Conservation (phyloP, 2,113 vertebrate species). For the Silurus meridionalis region DNA sequence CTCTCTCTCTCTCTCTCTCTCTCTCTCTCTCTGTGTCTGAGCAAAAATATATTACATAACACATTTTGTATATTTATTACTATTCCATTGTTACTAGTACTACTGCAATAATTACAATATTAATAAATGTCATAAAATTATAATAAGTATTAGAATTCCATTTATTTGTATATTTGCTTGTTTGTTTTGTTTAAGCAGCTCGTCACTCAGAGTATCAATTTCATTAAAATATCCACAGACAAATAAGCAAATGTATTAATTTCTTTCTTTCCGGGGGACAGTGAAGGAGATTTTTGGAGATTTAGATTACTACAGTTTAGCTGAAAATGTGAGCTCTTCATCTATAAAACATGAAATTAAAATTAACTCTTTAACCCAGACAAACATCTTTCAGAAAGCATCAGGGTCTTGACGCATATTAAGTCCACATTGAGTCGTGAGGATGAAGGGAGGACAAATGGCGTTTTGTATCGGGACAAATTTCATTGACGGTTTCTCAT, state of each 20-base stretch:
- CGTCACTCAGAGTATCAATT: not conserved
- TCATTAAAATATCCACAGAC: not conserved
- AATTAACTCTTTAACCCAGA: not conserved
- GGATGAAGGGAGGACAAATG: conserved; percentile 84
- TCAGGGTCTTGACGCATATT: conserved; percentile 10
- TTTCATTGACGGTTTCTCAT: conserved; percentile 87
- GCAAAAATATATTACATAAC: no score
- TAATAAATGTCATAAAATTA: not conserved
- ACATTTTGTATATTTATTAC: no score
- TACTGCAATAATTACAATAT: not conserved
- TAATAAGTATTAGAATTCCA: not conserved
- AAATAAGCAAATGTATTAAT: not conserved
- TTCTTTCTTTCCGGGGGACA: not conserved
- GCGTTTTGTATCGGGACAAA: conserved; percentile 86
- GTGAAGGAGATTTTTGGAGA: not conserved
- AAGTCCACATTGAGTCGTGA: conserved; percentile 68
- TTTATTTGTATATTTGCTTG: not conserved
- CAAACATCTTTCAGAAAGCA: conserved; percentile 10
- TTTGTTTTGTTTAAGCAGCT: not conserved
- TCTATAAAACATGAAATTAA: not conserved
- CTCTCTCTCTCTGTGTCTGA: not conserved
- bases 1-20: conserved; percentile 19
- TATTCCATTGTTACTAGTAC: not conserved
- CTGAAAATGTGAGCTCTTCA: not conserved
- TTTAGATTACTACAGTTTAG: not conserved